Evolutionary conservation across 1,140 invertebrate genomes (phyloP).

Genomic region (Zaprionus inermis): DNA sequence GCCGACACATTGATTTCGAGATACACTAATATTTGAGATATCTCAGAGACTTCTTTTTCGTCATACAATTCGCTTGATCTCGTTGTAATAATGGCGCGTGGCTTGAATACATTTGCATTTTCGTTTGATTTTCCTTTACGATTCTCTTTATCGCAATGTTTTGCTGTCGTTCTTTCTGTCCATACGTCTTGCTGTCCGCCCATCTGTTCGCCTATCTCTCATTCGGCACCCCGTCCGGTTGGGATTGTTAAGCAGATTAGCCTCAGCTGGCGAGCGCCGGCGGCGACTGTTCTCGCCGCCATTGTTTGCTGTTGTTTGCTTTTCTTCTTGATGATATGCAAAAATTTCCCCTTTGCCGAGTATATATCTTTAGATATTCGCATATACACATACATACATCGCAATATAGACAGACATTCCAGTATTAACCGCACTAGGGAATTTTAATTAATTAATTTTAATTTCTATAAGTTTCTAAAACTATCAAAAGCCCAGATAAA

Average conservation of each 20-base stretch:
- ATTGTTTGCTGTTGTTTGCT: conserved; percentile 22
- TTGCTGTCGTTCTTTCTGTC: conserved; percentile 7
- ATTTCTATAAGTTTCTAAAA: too few species aligned
- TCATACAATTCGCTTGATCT: not conserved
- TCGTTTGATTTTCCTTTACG: conserved; percentile 45
- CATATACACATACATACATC: not conserved
- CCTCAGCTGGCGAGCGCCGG: conserved; percentile 56
- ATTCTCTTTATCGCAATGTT: conserved; percentile 31
- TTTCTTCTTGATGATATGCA: conserved; percentile 26
- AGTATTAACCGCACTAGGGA: not conserved
- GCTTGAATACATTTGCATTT: conserved; percentile 55
- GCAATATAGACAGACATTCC: conserved; percentile 5
- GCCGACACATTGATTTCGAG: not conserved
- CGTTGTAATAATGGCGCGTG: conserved; percentile 1
- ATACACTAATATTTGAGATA: not conserved
- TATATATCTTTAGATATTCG: conserved; percentile 6
- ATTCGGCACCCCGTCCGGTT: conserved; percentile 35
- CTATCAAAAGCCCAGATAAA: not conserved
- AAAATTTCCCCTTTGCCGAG: not conserved
- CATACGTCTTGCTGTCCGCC: not conserved
- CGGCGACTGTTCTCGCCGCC: conserved; percentile 14
- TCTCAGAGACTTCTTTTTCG: not conserved
- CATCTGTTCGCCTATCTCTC: not conserved
- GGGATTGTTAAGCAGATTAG: conserved; percentile 64
- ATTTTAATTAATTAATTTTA: not conserved